These are phyloP conservation scores for Pyrochroa serraticornis DNA, from an alignment of 2,888 invertebrate genomes.

Conservation along the genomic window DNA sequence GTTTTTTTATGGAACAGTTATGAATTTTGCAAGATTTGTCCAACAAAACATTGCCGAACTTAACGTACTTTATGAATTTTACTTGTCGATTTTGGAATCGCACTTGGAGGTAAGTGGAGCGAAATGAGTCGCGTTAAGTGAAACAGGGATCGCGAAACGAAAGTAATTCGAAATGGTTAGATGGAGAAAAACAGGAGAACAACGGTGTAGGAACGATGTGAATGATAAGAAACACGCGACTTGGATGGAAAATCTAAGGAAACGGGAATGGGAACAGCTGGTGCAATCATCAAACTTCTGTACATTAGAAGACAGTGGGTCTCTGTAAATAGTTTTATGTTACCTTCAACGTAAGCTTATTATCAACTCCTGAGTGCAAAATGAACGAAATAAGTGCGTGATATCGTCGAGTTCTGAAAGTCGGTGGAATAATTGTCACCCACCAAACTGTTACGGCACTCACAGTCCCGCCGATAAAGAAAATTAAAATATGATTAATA, in stretches of 20 bases:
- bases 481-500: slow-evolving; percentile 25
- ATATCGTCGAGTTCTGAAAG: too few relatives aligned
- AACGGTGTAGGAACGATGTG: slow-evolving; percentile 15
- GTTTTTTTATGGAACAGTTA: too few relatives aligned
- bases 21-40: too few relatives aligned
- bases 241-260: neutral
- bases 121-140: slow-evolving; percentile 8
- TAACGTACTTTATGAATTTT: too few relatives aligned
- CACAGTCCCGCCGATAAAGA: slow-evolving; percentile 8
- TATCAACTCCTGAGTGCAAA: slow-evolving; percentile 10
- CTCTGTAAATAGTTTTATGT: slow-evolving; percentile 17
- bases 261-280: slow-evolving; percentile 20
- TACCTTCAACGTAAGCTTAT: slow-evolving; percentile 13
- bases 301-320: neutral
- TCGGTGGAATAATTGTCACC: too few relatives aligned
- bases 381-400: neutral
- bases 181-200: slow-evolving; percentile 6
- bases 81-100: too few relatives aligned
- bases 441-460: too few relatives aligned
- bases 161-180: slow-evolving; percentile 6
- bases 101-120: neutral
- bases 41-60: too few relatives aligned
- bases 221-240: slow-evolving; percentile 29
- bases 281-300: slow-evolving; percentile 14
- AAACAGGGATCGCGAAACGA: slow-evolving; percentile 9